phyloP scores from a whole-genome alignment of 2,797 vertebrate genomes.

The Leptatherina wallacei region DNA sequence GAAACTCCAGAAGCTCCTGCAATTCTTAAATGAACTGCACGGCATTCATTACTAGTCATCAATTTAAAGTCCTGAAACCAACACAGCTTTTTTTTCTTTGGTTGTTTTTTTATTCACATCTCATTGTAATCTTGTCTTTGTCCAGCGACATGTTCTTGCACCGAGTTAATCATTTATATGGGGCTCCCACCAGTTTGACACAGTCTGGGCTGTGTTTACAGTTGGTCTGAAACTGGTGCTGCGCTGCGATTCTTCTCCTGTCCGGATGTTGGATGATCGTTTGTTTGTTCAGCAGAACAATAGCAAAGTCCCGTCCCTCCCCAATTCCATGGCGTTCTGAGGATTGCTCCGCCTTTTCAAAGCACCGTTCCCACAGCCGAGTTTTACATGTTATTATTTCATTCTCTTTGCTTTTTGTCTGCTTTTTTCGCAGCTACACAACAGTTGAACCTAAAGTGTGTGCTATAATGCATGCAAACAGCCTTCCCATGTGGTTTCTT shows the following conservation, averaged over 20 bases:
- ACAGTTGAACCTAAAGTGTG: slow-evolving; percentile 31
- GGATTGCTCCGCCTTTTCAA: slow-evolving; percentile 27
- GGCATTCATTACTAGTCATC: slow-evolving; percentile 45
- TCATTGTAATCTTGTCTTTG: slow-evolving; percentile 22
- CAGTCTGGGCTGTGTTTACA: slow-evolving; percentile 50
- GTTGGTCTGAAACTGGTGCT: slow-evolving; percentile 39
- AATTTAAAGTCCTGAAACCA: slow-evolving; percentile 32
- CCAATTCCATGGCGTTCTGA: slow-evolving; percentile 33
- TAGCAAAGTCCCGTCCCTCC: slow-evolving; percentile 48
- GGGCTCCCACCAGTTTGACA: slow-evolving; percentile 34
- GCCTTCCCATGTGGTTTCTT: slow-evolving; percentile 45
- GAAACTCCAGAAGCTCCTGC: slow-evolving; percentile 39
- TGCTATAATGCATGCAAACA: slow-evolving; percentile 18
- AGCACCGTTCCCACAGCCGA: slow-evolving; percentile 36
- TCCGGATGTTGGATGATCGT: slow-evolving; percentile 31
- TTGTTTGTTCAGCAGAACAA: slow-evolving; percentile 73
- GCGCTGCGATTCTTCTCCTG: slow-evolving; percentile 54
- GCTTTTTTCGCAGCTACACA: slow-evolving; percentile 25
- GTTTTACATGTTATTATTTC: slow-evolving; percentile 23
- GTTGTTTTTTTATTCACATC: not conserved
- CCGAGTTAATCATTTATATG: slow-evolving; percentile 57
- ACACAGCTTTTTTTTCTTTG: slow-evolving; percentile 9
- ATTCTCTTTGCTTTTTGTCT: slow-evolving; percentile 32
- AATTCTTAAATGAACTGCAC: slow-evolving; percentile 52
- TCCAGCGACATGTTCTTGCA: not conserved